Conservation (phyloP, 2,888 invertebrate genomes). For the Ectemnius cavifrons region DNA sequence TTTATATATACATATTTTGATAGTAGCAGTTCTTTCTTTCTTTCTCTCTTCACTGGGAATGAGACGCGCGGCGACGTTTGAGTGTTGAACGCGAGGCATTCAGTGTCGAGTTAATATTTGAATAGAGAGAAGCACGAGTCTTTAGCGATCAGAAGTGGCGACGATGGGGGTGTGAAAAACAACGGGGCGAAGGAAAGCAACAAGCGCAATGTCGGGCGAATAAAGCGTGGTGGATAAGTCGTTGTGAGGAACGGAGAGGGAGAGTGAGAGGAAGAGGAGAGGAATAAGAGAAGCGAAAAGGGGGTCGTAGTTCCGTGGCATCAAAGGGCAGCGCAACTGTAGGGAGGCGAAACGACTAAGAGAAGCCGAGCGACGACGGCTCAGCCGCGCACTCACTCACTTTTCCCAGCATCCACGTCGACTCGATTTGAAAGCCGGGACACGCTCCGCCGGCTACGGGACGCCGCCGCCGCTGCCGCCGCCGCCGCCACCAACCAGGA, state of each 20-base stretch:
- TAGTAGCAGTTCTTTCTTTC: no score
- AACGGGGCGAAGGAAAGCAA: no score
- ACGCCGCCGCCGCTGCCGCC: background rate
- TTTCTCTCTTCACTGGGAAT: background rate
- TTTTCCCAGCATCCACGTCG: no score
- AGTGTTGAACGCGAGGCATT: background rate
- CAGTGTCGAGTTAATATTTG: no score
- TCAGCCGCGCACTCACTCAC: no score
- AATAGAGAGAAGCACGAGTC: no score
- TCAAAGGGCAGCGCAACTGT: slow-evolving; percentile 28
- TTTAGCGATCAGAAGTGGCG: no score
- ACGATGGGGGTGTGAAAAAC: no score
- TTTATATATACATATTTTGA: no score
- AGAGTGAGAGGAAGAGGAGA: slow-evolving; percentile 9
- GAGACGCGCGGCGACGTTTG: slow-evolving; percentile 1
- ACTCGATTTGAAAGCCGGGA: background rate
- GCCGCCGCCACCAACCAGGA: background rate
- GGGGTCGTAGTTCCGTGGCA: slow-evolving; percentile 18
- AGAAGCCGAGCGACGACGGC: background rate
- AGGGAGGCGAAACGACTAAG: slow-evolving; percentile 14
- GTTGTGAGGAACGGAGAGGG: background rate
- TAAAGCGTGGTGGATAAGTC: background rate
- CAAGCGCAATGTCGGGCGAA: no score
- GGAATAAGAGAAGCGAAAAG: slow-evolving; percentile 13
- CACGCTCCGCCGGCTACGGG: background rate